phyloP scores from a whole-genome alignment of 2,113 vertebrate genomes.

The Nesospiza acunhae region DNA sequence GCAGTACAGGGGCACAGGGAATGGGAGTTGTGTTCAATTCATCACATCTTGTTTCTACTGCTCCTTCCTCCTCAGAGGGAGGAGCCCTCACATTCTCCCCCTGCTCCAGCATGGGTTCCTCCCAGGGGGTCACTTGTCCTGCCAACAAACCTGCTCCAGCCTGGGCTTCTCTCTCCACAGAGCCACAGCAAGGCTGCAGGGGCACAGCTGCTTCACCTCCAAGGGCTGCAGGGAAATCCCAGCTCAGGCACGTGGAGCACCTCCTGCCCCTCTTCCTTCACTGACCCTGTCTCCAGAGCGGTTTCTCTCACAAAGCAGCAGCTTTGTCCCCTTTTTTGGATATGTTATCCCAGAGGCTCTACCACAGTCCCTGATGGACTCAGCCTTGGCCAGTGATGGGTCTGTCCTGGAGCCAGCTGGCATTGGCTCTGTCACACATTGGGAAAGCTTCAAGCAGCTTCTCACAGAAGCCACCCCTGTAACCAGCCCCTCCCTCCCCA shows the following conservation, averaged over 20 bases:
- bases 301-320: neutral
- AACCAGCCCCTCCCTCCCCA: neutral
- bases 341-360: neutral
- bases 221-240: neutral
- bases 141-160: neutral
- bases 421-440: neutral
- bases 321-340: neutral
- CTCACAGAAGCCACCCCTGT: neutral
- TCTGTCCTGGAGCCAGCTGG: neutral
- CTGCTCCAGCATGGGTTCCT: fast-evolving
- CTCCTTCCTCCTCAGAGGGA: neutral
- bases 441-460: neutral
- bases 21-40: neutral
- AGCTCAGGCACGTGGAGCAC: neutral
- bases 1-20: neutral
- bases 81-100: neutral
- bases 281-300: neutral
- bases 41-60: neutral
- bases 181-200: neutral
- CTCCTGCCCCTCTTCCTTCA: neutral
- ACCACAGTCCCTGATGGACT: neutral
- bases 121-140: fast-evolving
- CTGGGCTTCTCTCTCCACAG: neutral
- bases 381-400: neutral
- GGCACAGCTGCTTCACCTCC: neutral